Percentiles rank a stretch among this genome's conserved stretches.
Conservation (phyloP, 2,888 invertebrate species). For the Phyto melanocephala region DNA sequence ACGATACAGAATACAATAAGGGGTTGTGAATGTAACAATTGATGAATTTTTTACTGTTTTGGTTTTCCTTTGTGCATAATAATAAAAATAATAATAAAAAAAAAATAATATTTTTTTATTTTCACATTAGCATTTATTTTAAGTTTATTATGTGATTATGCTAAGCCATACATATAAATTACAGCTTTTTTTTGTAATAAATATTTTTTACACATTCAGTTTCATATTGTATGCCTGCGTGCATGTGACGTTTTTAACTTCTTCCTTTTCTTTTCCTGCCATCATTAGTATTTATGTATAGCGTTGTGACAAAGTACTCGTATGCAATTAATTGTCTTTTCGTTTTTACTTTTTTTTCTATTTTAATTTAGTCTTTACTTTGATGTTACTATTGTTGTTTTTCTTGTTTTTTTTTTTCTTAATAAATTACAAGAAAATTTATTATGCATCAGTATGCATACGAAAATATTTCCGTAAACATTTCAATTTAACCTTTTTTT, state of each 20-base stretch:
- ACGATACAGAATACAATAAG: too few species aligned
- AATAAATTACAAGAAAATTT: conserved; percentile 44
- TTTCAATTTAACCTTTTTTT: conserved; percentile 36
- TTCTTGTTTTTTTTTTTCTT: conserved; percentile 11
- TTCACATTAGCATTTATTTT: conserved; percentile 46
- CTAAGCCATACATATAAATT: conserved; percentile 55
- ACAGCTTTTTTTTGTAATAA: neutral
- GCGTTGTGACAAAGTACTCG: too few species aligned
- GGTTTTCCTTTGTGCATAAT: too few species aligned
- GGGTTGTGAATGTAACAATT: too few species aligned
- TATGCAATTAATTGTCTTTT: neutral
- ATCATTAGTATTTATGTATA: neutral
- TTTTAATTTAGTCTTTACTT: conserved; percentile 15
- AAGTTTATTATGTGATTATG: conserved; percentile 48
- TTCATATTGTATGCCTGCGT: neutral
- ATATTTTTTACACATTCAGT: conserved; percentile 14
- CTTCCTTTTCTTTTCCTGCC: conserved; percentile 44
- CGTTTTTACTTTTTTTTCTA: neutral
- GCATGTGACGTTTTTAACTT: neutral
- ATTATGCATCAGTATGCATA: conserved; percentile 38
- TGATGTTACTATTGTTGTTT: conserved; percentile 7
- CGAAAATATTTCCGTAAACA: conserved; percentile 56
- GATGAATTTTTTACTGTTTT: too few species aligned
- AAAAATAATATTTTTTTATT: too few species aligned
- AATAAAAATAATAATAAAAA: too few species aligned